Base-by-base conservation (phyloP, 2,888 invertebrate species). In the Caenorhabditis sp. region DNA sequence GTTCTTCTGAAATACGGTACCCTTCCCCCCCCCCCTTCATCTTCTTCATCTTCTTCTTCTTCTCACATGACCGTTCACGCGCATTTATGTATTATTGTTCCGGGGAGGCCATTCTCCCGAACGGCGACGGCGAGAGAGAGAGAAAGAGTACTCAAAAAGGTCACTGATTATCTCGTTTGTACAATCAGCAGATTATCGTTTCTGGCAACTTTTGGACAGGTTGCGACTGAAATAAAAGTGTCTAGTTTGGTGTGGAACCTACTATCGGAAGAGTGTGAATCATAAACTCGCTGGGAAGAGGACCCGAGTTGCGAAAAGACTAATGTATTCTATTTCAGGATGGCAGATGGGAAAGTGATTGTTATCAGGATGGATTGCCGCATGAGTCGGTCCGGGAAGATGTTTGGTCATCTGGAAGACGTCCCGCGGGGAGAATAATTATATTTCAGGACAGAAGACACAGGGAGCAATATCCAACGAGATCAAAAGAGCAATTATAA, bases 71-170 rank as follows among this genome's bases (percentile, higher is more conserved):
- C 53, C 76, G 67, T 67, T 76, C 67, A 58, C 58, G 61, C 76
- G 67, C 76, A 61, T 76, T 76, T 72, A 72, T 65, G 60, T 74
- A 67, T 67, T 76, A 67, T 76, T 76, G 60, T 67, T 76, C 64
- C 37, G 65, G 64, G 72, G 72, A 44, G 65, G 76, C 55, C 60
- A 24, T 51, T 28, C 44, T 47, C 24, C 56, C 64, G 47, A 55
- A 28, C 4, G 32, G 9, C 32, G 32, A n/a, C 32, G 40, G 37
- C 56, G 55, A 58, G 68, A 9, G 9, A 4, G 32, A n/a, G 20
- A 28, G 37, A 44, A 40, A 58, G 68, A 47, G 40, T 50, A 44
- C 44, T 62, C 53, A 65, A 62, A 64, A 64, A 56, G 64, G 55
- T 64, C 72, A 64, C 47, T 72, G 72, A 56, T 64, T 64, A 72